These are phyloP conservation scores for Caranx melampygus DNA, from an alignment of 2,113 vertebrate species.

Conservation along the genomic window DNA sequence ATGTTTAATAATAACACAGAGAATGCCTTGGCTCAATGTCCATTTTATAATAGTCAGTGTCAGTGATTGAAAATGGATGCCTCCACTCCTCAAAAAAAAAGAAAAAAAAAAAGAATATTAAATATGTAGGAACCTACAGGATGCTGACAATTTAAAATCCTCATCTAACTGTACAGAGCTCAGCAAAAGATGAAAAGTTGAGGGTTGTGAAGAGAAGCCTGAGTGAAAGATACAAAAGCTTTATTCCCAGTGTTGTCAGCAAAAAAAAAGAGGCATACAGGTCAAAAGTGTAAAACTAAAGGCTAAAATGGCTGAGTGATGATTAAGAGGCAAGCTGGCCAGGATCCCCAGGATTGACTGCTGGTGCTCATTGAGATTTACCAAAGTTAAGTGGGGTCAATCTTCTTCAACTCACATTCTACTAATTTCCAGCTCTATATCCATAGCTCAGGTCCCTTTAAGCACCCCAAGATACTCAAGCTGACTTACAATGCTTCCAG, in stretches of 20 bases:
- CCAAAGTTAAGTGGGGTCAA: slow-evolving; percentile 26
- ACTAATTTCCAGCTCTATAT: slow-evolving; percentile 10
- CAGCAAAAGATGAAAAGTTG: slow-evolving; percentile 58
- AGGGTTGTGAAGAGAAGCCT: slow-evolving; percentile 27
- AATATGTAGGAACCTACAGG: slow-evolving; percentile 53
- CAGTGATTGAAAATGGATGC: slow-evolving; percentile 2
- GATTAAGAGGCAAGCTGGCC: slow-evolving; percentile 33
- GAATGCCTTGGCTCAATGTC: not conserved
- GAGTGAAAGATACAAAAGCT: slow-evolving; percentile 38
- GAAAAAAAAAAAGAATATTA: slow-evolving; percentile 31
- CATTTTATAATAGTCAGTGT: slow-evolving; percentile 13
- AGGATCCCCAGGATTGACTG: slow-evolving; percentile 20
- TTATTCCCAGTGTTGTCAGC: slow-evolving; percentile 46
- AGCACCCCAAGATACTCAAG: not conserved
- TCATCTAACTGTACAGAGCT: slow-evolving; percentile 31
- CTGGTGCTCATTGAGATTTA: slow-evolving; percentile 30
- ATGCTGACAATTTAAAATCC: slow-evolving; percentile 50
- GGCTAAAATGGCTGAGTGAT: slow-evolving; percentile 22
- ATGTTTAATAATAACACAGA: not conserved
- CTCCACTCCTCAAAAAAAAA: not conserved
- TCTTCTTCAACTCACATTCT: slow-evolving; percentile 17
- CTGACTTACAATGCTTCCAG: not conserved
- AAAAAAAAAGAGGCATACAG: slow-evolving; percentile 7
- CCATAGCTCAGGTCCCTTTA: not conserved
- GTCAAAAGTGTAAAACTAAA: slow-evolving; percentile 52